phyloP scores from a whole-genome alignment of 64 coral and sea anemone genomes.

The Dendronephthya gigantea region DNA sequence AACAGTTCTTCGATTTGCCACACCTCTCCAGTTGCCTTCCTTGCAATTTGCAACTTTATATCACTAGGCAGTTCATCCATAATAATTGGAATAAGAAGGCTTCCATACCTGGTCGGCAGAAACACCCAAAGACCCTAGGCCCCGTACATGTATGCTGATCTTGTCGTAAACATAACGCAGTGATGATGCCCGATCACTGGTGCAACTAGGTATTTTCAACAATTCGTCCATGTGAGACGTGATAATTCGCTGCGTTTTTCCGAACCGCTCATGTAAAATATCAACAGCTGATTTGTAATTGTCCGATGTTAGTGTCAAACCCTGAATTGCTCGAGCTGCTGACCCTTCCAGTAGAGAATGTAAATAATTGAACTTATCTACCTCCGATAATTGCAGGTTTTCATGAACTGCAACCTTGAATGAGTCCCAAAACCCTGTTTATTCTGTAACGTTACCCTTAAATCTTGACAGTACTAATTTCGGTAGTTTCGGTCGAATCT shows the following conservation, averaged over 20 bases:
- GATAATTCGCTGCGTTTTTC: not conserved
- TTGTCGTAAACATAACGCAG: not conserved
- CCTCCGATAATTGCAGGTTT: not conserved
- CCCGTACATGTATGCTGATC: conserved; percentile 1
- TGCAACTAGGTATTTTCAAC: not conserved
- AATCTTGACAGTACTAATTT: conserved; percentile 1
- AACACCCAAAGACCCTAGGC: not conserved
- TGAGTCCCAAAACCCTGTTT: conserved; percentile 1
- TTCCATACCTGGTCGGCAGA: not conserved
- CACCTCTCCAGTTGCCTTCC: not conserved
- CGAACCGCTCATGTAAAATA: not conserved
- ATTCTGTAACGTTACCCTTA: not conserved
- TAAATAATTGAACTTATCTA: not conserved
- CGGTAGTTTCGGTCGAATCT: conserved; percentile 1
- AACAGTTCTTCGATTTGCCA: not conserved
- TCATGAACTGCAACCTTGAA: not conserved
- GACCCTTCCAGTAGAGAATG: not conserved
- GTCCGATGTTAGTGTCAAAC: not conserved
- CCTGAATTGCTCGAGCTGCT: not conserved
- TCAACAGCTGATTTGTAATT: not conserved
- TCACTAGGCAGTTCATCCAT: not conserved
- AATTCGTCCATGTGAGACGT: not conserved
- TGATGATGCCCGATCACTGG: not conserved
- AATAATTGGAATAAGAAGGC: conserved; percentile 2
- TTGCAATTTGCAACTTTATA: not conserved